Percentiles rank a stretch among this genome's conserved stretches.
phyloP scores from a whole-genome alignment of 2,888 invertebrate genomes.

The Platypus cylindrus region DNA sequence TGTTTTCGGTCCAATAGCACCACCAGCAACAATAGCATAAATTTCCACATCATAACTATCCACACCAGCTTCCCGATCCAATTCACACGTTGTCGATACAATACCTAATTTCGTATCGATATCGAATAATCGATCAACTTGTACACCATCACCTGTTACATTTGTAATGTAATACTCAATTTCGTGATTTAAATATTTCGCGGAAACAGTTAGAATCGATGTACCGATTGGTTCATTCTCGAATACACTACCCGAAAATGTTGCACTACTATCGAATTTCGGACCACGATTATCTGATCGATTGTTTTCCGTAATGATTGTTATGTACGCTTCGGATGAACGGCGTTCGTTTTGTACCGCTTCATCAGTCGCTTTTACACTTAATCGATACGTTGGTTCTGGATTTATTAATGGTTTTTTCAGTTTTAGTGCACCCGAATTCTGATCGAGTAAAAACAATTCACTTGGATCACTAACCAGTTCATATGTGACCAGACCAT shows the following conservation, averaged over 20 bases:
- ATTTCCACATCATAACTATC: constrained; percentile 76
- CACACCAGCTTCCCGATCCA: constrained; percentile 75
- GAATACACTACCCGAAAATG: constrained; percentile 64
- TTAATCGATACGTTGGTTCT: constrained; percentile 67
- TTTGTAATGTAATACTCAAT: constrained; percentile 87
- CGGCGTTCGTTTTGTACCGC: constrained; percentile 79
- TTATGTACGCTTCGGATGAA: constrained; percentile 77
- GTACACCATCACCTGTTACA: constrained; percentile 59
- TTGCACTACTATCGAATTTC: constrained; percentile 43
- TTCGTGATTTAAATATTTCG: constrained; percentile 50
- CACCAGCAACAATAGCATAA: constrained; percentile 63
- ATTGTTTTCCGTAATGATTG: constrained; percentile 56
- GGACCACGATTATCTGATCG: constrained; percentile 40
- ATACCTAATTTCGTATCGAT: constrained; percentile 82
- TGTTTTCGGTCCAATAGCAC: constrained; percentile 55
- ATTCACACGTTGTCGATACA: constrained; percentile 67
- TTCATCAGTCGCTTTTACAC: constrained; percentile 82
- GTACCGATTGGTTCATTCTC: constrained; percentile 85
- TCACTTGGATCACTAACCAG: constrained; percentile 66
- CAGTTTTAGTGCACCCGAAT: constrained; percentile 60
- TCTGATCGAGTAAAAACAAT: constrained; percentile 68
- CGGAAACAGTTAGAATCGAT: constrained; percentile 68
- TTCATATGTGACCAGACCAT: constrained; percentile 86
- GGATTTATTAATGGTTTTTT: constrained; percentile 46
- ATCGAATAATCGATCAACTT: constrained; percentile 82